Percentiles rank a stretch among this genome's conserved stretches.
These are phyloP conservation scores for Lineus longissimus DNA, from an alignment of 1,140 invertebrate species.

Conservation along the genomic window DNA sequence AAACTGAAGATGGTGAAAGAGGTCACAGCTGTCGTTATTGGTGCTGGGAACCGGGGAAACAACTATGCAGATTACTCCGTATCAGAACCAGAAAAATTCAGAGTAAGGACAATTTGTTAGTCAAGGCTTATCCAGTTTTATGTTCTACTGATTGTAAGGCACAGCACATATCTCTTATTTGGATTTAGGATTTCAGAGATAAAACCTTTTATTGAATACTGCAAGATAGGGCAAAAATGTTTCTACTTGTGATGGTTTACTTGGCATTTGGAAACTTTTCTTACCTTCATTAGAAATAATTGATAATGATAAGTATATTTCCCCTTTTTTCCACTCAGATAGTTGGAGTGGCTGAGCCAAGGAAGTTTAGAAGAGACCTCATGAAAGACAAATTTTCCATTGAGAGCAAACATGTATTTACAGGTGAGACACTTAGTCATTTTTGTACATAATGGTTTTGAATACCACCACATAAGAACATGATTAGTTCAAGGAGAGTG, in stretches of 20 bases:
- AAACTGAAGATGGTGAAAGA: not conserved
- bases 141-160: too few relatives aligned
- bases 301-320: too few relatives aligned
- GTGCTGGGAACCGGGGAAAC: slow-evolving; percentile 37
- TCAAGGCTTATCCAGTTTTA: too few relatives aligned
- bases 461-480: too few relatives aligned
- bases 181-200: too few relatives aligned
- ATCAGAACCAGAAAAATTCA: slow-evolving; percentile 30
- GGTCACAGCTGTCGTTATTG: slow-evolving; percentile 36
- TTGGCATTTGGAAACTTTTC: not conserved
- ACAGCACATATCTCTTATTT: too few relatives aligned
- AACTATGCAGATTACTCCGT: slow-evolving; percentile 51
- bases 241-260: too few relatives aligned
- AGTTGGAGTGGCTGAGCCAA: slow-evolving; percentile 49
- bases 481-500: too few relatives aligned
- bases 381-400: slow-evolving; percentile 29
- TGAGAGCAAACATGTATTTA: slow-evolving; percentile 26
- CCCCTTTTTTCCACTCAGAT: slow-evolving; percentile 25
- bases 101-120: slow-evolving; percentile 20
- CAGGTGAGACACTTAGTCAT: slow-evolving; percentile 23
- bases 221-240: too few relatives aligned
- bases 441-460: too few relatives aligned
- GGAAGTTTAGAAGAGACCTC: slow-evolving; percentile 30
- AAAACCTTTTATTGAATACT: too few relatives aligned
- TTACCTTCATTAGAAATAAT: too few relatives aligned